Conservation (phyloP, 2,113 vertebrate species). For the Acrocephalus kingi region DNA sequence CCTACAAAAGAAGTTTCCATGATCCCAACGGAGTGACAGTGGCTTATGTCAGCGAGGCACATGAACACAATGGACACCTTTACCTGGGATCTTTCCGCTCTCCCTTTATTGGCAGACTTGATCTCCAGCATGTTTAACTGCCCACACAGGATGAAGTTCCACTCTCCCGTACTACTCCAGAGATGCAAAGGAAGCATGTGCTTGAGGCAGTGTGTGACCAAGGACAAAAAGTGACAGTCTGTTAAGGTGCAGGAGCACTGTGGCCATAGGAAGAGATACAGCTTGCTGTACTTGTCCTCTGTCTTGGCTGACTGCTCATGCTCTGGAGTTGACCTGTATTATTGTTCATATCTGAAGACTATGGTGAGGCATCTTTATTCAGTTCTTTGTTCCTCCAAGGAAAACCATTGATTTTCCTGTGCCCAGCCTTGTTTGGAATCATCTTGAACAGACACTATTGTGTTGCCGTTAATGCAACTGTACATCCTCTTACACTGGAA, state of each 20-base stretch:
- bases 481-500: not conserved
- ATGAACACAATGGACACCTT: slow-evolving; percentile 85
- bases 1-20: slow-evolving; percentile 89
- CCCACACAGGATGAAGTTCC: not conserved
- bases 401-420: not conserved
- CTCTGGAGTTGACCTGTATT: not conserved
- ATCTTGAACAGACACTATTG: not conserved
- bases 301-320: not conserved
- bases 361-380: not conserved
- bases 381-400: not conserved
- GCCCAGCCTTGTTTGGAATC: not conserved
- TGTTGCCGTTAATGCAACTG: not conserved
- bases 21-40: slow-evolving; percentile 85
- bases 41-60: slow-evolving; percentile 86
- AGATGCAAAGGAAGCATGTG: not conserved
- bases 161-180: not conserved
- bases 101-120: slow-evolving; percentile 86
- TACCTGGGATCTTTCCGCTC: slow-evolving; percentile 94
- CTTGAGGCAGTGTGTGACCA: not conserved
- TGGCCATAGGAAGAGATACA: not conserved
- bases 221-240: not conserved
- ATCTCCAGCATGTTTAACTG: slow-evolving; percentile 77
- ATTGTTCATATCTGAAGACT: not conserved
- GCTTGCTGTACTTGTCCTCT: not conserved
- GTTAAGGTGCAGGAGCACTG: not conserved